A percentile compares a stretch with the other conserved stretches of the same genome.
Evolutionary conservation across 1,140 invertebrate genomes (phyloP).

Genomic region (Mactra quadrangularis): DNA sequence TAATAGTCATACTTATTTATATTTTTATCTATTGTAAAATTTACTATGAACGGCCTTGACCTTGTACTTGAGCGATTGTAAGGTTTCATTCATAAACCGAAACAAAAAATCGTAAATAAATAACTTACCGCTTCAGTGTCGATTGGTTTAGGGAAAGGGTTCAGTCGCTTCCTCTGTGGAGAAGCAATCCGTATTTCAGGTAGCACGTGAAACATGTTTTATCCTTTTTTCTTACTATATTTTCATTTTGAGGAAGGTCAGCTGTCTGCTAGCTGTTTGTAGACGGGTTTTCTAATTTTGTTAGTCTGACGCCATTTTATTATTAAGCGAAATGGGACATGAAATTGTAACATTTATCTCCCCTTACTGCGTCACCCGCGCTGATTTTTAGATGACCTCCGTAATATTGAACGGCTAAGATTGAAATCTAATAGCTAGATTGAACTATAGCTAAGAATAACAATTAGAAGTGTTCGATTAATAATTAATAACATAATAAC

Average conservation of each 20-base stretch:
- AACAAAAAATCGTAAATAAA: background rate
- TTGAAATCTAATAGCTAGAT: too few species aligned
- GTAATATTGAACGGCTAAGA: too few species aligned
- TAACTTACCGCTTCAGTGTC: conserved; percentile 32
- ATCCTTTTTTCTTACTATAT: background rate
- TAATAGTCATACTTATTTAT: too few species aligned
- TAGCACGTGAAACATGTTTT: conserved; percentile 50
- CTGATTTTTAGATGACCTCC: too few species aligned
- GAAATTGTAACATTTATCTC: too few species aligned
- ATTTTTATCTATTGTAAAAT: too few species aligned
- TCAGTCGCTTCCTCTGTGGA: conserved; percentile 24
- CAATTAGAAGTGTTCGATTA: too few species aligned
- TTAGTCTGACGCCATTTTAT: background rate
- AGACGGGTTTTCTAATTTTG: background rate
- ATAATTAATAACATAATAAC: too few species aligned
- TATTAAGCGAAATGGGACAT: background rate
- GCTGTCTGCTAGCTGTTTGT: conserved; percentile 51
- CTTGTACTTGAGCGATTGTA: background rate
- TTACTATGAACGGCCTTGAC: conserved; percentile 48
- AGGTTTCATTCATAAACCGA: background rate
- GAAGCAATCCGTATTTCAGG: conserved; percentile 41
- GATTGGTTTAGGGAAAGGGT: conserved; percentile 33
- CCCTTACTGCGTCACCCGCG: too few species aligned
- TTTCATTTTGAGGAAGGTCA: conserved; percentile 45
- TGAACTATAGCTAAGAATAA: too few species aligned